phyloP scores from a whole-genome alignment of 64 coral and sea anemone species.

The Dendrophyllia cribrosa region DNA sequence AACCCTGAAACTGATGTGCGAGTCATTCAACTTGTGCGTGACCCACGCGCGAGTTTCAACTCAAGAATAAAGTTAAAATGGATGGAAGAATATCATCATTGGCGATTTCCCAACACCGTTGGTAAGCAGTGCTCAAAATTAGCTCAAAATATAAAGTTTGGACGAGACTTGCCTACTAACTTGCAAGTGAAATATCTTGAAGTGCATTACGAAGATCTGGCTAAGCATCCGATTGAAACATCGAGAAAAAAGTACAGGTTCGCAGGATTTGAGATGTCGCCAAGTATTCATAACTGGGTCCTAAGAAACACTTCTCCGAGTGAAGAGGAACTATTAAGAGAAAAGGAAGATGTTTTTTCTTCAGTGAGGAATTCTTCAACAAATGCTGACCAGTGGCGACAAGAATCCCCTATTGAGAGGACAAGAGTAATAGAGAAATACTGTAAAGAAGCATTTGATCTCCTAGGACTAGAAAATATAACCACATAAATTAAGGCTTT shows the following conservation, averaged over 20 bases:
- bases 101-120: background rate
- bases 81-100: constrained; percentile 3
- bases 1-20: background rate
- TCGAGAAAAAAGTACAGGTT: background rate
- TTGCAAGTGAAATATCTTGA: constrained; percentile 1
- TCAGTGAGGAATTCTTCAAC: constrained; percentile 1
- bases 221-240: background rate
- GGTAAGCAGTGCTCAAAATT: background rate
- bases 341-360: background rate
- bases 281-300: background rate
- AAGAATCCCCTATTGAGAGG: background rate
- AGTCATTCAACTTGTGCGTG: background rate
- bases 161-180: background rate
- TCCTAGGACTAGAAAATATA: background rate
- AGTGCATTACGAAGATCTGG: constrained; percentile 6
- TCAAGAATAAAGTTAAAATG: background rate
- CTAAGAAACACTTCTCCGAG: background rate
- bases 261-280: constrained; percentile 12
- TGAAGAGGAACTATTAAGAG: background rate
- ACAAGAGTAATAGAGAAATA: constrained; percentile 4
- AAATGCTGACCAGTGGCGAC: background rate
- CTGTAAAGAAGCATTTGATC: constrained; percentile 9
- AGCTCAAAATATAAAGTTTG: constrained; percentile 9
- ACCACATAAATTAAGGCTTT: no score
- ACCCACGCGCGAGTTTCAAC: background rate